Base-by-base conservation (phyloP, 2,888 invertebrate species). In the Harpagoxenus sublaevis region DNA sequence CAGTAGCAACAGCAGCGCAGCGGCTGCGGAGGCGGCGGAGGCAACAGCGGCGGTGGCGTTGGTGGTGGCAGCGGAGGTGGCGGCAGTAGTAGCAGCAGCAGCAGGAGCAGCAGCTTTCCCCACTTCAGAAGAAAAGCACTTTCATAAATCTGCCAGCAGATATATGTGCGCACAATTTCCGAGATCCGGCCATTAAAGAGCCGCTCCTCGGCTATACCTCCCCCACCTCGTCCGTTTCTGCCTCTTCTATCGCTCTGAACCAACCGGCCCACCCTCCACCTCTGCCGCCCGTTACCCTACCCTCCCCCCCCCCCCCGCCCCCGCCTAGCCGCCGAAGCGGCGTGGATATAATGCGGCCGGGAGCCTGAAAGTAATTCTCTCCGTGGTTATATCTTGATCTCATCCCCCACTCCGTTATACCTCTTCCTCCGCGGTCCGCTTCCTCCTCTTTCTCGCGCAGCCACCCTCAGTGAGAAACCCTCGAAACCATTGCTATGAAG, bases 121-220 rank as follows among this genome's bases (percentile, higher is more conserved):
- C 94, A 95, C 94, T 95, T 95, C 94, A 95, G 95, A 95, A 96
- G 96, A 96, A 95, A 96, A 96, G 97, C 97, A 97, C 97, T 97
- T 97, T 97, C 97, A 97, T 97, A 97, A 97, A 97, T 97, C 97
- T 97, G 97, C 97, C 96, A 96, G 96, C 97, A 97, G 97, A 97
- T 97, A 97, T 97, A 97, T 97, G 97, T 97, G 97, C 97, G 97
- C 97, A 97, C 97, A 97, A 97, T 97, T 97, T 97, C 97, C 97
- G 97, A 97, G 97, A 97, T 97, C 97, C 97, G 97, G 97, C 97
- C 97, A 97, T 97, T 97, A 97, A 97, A 96, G 96, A 96, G 96
- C 96, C 96, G 94, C 94, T 94, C 94, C 92, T 89, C 92, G 85
- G 86, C 92, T 89, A 87, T 90, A 87, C 88, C 90, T 87, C 88